Conservation (phyloP, 2,797 vertebrate species). For the Acropternis orthonyx region DNA sequence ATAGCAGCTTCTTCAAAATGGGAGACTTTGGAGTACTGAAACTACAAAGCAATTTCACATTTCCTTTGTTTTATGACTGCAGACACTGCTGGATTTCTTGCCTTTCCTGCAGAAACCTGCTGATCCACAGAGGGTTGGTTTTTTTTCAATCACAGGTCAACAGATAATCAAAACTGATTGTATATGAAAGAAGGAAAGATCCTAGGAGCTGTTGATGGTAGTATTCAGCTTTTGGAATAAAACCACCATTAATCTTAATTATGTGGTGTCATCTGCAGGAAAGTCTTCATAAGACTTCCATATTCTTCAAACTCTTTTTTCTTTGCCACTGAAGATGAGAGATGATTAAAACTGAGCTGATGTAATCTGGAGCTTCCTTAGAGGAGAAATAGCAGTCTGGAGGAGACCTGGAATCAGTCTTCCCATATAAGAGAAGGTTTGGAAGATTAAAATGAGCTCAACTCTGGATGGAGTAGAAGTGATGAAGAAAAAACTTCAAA, state of each 20-base stretch:
- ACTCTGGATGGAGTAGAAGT: neutral
- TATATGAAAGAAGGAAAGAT: neutral
- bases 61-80: neutral
- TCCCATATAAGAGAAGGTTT: neutral
- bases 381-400: neutral
- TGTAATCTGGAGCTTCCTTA: neutral
- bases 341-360: neutral
- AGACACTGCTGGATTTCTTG: neutral
- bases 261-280: neutral
- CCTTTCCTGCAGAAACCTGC: neutral
- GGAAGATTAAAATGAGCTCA: neutral
- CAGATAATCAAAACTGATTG: neutral
- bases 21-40: neutral
- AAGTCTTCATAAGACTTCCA: neutral
- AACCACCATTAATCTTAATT: neutral
- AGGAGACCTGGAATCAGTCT: neutral
- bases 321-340: neutral
- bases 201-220: neutral
- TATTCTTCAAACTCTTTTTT: neutral
- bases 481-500: neutral
- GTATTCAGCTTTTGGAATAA: neutral
- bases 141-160: neutral
- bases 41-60: neutral
- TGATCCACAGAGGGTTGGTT: accelerated
- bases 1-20: neutral